Evolutionary conservation across 2,797 vertebrate genomes (phyloP).

Genomic region (Momotus momota): DNA sequence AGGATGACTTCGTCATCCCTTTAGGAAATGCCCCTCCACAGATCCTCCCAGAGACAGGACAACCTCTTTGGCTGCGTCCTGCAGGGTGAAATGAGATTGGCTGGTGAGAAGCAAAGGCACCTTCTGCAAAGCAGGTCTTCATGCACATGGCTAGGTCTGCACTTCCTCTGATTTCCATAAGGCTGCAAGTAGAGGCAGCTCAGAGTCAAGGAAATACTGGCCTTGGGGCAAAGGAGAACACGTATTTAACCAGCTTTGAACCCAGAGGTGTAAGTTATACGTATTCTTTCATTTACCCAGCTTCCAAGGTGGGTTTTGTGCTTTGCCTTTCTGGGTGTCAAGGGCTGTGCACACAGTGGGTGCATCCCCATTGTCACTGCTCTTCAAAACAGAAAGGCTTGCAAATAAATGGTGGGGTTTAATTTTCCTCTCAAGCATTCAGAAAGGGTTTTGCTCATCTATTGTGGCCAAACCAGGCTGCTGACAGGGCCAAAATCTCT

Average conservation of each 20-base stretch:
- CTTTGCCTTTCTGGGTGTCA: background rate
- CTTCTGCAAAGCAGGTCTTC: background rate
- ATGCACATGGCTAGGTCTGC: background rate
- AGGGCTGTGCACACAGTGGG: accelerated
- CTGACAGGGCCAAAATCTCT: background rate
- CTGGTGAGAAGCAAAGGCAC: background rate
- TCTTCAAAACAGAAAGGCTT: background rate
- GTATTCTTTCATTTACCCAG: background rate
- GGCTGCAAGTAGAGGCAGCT: background rate
- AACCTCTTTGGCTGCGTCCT: background rate
- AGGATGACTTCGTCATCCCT: background rate
- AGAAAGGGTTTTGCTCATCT: background rate
- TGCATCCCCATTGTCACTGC: accelerated
- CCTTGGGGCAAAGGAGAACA: background rate
- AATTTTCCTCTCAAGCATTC: background rate
- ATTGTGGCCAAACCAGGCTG: background rate
- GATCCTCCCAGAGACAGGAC: background rate
- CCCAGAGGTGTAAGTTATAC: background rate
- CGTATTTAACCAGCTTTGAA: background rate
- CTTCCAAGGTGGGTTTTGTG: background rate
- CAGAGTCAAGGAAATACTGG: background rate
- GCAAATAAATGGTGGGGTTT: background rate
- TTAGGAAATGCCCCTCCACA: background rate
- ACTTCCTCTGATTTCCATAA: background rate
- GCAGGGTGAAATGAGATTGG: background rate